Base-by-base conservation (phyloP, 2,797 vertebrate genomes). In the Psittacula derbiana region DNA sequence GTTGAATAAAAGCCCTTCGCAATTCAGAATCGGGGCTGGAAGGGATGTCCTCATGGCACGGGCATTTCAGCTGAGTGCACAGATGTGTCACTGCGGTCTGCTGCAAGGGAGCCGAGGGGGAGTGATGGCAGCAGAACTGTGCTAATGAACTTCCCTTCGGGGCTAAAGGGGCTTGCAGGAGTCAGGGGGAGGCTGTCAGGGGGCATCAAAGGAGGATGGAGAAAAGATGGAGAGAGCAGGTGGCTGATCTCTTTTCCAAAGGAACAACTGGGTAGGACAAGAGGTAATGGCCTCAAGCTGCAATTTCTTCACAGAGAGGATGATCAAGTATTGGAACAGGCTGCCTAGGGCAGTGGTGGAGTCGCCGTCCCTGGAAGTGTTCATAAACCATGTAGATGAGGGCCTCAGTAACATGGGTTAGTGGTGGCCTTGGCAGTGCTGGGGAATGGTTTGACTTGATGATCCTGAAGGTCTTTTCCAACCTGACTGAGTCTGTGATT, bases 121-220 rank as follows among this genome's bases (percentile, higher is more conserved):
- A 57, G 10, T 4, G 57, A 11, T 47, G 75, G 65, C 69, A 76
- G 58, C 80, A 53, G 86, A 6, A 3, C 71, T 46, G 50, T 30
- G 46, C 38, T 44, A 1, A 33, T 41, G 57, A 16, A 3, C 47
- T 69, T 44, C 44, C 19, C 28, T 60, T 53, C 28, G n/a, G 65
- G 1, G 2, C 55, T 58, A 58, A 58, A n/a, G 55, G 53, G 55
- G 73, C 41, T 24, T 86, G 83, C 81, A 80, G 92, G 92, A 90
- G 49, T 30, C 20, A 30, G 75, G 52, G 40, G n/a, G 90, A 90
- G 86, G 86, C 87, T 69, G 69, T 66, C 83, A 64, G 90, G 69
- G 62, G 93, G 58, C 75, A 78, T 16, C 49, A 65, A 58, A 58
- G 55, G n/a, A 58, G 55, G n/a, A 16, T 58, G 55, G n/a, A 33